Evolutionary conservation across 1,140 invertebrate genomes (phyloP), one percentile per base, ranked within the genome.

Genomic region (Drosophila subpulchrella): DNA sequence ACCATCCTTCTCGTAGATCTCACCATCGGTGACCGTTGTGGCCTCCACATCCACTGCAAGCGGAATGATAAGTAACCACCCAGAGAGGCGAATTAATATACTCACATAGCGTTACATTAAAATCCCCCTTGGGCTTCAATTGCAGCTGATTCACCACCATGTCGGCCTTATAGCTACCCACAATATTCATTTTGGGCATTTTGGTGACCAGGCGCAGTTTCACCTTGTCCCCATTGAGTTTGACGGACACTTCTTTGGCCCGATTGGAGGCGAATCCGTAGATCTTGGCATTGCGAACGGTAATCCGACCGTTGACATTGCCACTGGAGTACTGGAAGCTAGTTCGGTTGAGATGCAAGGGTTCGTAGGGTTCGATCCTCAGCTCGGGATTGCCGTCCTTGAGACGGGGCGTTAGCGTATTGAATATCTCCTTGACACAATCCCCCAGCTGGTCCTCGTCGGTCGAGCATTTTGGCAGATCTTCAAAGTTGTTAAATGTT

Each of bases 101-200:
- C 91, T 80, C 55, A 92, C 86, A 60, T 20, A 91, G 44, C 20
- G 92, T 88, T 7, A 92, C 58, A 50, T 92, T 92, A 42, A 92
- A 92, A 5, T 75, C 72, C 10, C 92, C 92, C 38, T 88, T 86
- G 42, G 92, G 91, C 41, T 90, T 86, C 17, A 92, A 27, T 3
- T 81, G 78, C 30, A 92, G 57, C 54, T 78, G 66, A 68, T 91
- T 92, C 1, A 92, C 70, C n/a, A 54, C 55, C 46, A 92, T 42
- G 38, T 92, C 88, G 10, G 86, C 91, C 65, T 92, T 92, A 58
- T 92, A 92, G 20, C 75, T 82, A 24, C 91, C 91, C 17, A 78
- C 51, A 39, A 89, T 72, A 20, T 56, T 80, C 56, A 92, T 39
- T n/a, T 67, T 70, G 27, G 91, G 91, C 51, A 91, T 15, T 6